Conservation (phyloP, 1,140 invertebrate species). For the Hylaeus volcanicus region DNA sequence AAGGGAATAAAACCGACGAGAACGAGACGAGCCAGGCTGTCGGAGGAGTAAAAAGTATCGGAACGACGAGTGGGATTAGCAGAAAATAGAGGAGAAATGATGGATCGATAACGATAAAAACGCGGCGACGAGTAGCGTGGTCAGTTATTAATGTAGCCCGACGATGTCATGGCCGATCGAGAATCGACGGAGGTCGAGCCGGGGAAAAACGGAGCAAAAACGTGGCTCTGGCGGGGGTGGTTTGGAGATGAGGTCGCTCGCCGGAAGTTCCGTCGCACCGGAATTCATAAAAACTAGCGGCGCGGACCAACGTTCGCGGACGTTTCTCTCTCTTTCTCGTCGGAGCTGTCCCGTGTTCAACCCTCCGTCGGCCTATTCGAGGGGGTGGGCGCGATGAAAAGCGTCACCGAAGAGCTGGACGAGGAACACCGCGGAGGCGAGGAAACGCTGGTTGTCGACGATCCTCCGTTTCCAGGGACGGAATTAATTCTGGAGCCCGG, state of each 20-base stretch:
- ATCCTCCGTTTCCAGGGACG: conserved; percentile 10
- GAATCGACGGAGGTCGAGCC: conserved; percentile 41
- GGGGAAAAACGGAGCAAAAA: conserved; percentile 31
- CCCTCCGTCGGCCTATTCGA: conserved; percentile 24
- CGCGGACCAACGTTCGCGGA: conserved; percentile 40
- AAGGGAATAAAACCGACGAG: not conserved
- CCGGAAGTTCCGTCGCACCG: conserved; percentile 68
- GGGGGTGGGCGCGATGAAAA: conserved; percentile 19
- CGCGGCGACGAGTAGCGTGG: conserved; percentile 47
- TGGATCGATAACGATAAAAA: conserved; percentile 46
- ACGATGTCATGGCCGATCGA: conserved; percentile 46
- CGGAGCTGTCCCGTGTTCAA: conserved; percentile 23
- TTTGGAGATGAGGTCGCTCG: conserved; percentile 66
- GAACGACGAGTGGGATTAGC: conserved; percentile 35
- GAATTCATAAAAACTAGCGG: conserved; percentile 70
- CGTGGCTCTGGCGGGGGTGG: conserved; percentile 31
- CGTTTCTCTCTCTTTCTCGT: conserved; percentile 38
- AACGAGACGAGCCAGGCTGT: conserved; percentile 10
- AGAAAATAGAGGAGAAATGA: conserved; percentile 45
- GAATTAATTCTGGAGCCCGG: conserved; percentile 18
- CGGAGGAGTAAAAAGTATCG: conserved; percentile 29
- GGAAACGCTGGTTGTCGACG: conserved; percentile 19
- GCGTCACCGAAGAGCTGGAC: conserved; percentile 27
- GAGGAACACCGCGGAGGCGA: conserved; percentile 9
- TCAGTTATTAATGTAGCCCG: conserved; percentile 50